Base-by-base conservation (phyloP, 37 sponge, comb jelly and placozoan species). In the Eunapius fragilis region DNA sequence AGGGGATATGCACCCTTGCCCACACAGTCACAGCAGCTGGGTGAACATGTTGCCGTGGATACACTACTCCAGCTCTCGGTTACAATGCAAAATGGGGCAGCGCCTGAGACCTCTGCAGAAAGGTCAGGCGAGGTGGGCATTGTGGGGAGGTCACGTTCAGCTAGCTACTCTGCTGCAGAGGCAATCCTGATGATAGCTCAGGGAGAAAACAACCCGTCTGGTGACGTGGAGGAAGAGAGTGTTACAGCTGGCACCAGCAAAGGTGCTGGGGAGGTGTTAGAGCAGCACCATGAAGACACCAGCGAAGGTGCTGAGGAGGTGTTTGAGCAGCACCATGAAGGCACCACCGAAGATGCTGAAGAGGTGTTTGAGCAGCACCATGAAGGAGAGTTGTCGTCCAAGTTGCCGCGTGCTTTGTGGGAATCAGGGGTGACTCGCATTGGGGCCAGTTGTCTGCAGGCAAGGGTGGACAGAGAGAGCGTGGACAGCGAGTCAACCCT, bases 161-260 rank as follows among this genome's bases (percentile, higher is more conserved):
- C 86, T 3, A 90, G 91, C 37, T 70, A 82, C 27, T 86, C 91
- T 1, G 91, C 87, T 25, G 91, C 91, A 38, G 91, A 90, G 32
- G 82, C 91, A 13, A 90, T 90, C 82, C 82, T 90, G 25, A 82
- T 90, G 87, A 74, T 90, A 32, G 85, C 58, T 19, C 58, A 58
- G 0, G 77, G 25, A 14, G 33, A 33, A 22, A 25, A n/a, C n/a
- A n/a, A 72, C 14, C 37, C 37, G 31, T 25, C n/a, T 14, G 33
- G 19, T 22, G 4, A 0, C 25, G 45, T 33, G 34, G 77, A 38
- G 31, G 77, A 38, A 33, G 14, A 27, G 32, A 30, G 30, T 19
- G 58, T 58, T 19, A 58, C 58, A 1, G 17, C 58, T 58, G 58
- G 58, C 19, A 58, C 58, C 58, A 58, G 58, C 14, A 19, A 58